Evolutionary conservation across 2,888 invertebrate genomes (phyloP).

Genomic region (Xanthia togata): DNA sequence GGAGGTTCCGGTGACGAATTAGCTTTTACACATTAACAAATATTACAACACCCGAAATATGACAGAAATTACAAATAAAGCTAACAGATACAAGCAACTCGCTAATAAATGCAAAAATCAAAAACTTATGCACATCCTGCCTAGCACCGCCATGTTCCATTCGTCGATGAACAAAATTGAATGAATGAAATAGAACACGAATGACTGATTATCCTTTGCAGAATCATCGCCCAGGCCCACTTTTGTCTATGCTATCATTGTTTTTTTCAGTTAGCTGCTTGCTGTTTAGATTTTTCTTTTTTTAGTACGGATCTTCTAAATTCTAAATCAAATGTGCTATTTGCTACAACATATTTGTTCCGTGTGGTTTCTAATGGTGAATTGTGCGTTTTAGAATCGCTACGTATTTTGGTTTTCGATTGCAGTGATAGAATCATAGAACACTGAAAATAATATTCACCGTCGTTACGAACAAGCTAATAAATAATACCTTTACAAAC

Average conservation of each 20-base stretch:
- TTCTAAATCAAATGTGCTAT: too few species aligned
- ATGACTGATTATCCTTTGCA: conserved; percentile 61
- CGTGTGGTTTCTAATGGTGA: background rate
- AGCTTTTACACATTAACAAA: conserved; percentile 69
- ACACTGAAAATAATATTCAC: background rate
- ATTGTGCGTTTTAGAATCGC: background rate
- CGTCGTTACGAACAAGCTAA: background rate
- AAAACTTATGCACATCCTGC: conserved; percentile 88
- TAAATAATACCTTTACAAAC: too few species aligned
- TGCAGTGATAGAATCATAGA: background rate
- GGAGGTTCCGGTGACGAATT: conserved; percentile 66
- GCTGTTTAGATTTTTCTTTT: too few species aligned
- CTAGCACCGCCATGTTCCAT: conserved; percentile 89
- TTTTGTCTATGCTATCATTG: conserved; percentile 52
- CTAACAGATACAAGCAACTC: conserved; percentile 77
- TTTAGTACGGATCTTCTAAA: too few species aligned
- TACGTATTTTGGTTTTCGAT: background rate
- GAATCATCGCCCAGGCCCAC: conserved; percentile 45
- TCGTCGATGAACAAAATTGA: conserved; percentile 77
- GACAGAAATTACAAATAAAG: conserved; percentile 69
- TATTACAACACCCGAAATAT: conserved; percentile 70
- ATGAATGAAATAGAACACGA: conserved; percentile 67
- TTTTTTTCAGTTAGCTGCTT: conserved; percentile 12
- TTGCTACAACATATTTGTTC: background rate
- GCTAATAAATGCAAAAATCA: conserved; percentile 83